Evolutionary conservation across 2,888 invertebrate genomes (phyloP), one percentile per base, ranked within the genome.

Genomic region (Alsophila aescularia): DNA sequence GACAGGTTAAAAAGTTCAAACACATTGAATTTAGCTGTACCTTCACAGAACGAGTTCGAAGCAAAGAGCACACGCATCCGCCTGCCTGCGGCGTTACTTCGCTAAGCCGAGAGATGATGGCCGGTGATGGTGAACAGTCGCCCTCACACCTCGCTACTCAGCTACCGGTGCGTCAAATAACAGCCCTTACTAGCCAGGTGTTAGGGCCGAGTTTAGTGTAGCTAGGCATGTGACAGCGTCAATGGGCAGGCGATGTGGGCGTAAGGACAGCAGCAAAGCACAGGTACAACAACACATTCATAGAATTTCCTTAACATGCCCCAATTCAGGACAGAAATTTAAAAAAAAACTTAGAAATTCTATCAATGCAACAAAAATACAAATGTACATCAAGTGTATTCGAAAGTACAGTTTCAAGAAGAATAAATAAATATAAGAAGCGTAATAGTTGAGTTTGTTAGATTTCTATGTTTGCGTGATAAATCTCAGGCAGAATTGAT

Each of bases 161-260:
- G n/a, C n/a, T n/a, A n/a, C n/a, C n/a, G n/a, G n/a, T n/a, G n/a
- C n/a, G n/a, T n/a, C 66, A 49, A 62, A 52, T 59, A 61, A 67
- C 61, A 65, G 66, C 73, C 77, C 75, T 81, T 81, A 81, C 70
- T 75, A 82, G 81, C 81, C 62, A 75, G 75, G 85, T 79, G 81
- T 85, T 86, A 87, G 70, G 75, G 78, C 81, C 77, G 79, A 81
- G 80, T 89, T 88, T 85, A 86, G 88, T 86, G 85, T 89, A 83
- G 88, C 88, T 81, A 89, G 89, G 87, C 88, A 78, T 79, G 87
- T 88, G 88, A 83, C 79, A 24, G 85, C 86, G 79, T 83, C 79
- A 80, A 79, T 81, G 87, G 82, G 85, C 86, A 87, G 88, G 88
- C 88, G 83, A 85, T 85, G 83, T 86, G 84, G 78, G 84, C 83